Conservation (phyloP, 2,888 invertebrate species). For the Hermaeophaga mercurialis region DNA sequence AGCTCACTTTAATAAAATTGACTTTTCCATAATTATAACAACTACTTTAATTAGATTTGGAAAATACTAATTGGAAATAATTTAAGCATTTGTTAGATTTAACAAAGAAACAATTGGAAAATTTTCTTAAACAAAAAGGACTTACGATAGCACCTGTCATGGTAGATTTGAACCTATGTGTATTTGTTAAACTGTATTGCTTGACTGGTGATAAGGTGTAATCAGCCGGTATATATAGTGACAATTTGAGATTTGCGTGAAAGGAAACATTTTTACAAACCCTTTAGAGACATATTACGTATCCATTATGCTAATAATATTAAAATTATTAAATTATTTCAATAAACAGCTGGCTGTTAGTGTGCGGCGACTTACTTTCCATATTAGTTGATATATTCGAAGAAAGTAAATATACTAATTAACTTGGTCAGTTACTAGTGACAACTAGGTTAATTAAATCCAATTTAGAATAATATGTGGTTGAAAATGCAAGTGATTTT, state of each 20-base stretch:
- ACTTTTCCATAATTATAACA: no score
- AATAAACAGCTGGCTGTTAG: constrained; percentile 1
- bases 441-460: constrained; percentile 24
- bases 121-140: no score
- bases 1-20: no score
- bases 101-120: no score
- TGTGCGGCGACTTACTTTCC: constrained; percentile 23
- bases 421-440: constrained; percentile 1
- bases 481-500: no score
- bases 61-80: no score
- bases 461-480: no score
- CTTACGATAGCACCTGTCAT: constrained; percentile 49
- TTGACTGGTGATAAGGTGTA: constrained; percentile 28
- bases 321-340: constrained; percentile 7
- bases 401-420: constrained; percentile 8
- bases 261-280: constrained; percentile 29
- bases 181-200: constrained; percentile 31
- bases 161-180: constrained; percentile 34
- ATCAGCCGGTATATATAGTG: constrained; percentile 27
- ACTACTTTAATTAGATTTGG: no score
- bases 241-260: constrained; percentile 28
- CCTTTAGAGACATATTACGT: constrained; percentile 7
- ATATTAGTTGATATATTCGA: constrained; percentile 8
- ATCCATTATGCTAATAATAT: constrained; percentile 26
- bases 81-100: no score